Evolutionary conservation across 1,140 invertebrate species (phyloP).

Genomic region (Formica selysi): DNA sequence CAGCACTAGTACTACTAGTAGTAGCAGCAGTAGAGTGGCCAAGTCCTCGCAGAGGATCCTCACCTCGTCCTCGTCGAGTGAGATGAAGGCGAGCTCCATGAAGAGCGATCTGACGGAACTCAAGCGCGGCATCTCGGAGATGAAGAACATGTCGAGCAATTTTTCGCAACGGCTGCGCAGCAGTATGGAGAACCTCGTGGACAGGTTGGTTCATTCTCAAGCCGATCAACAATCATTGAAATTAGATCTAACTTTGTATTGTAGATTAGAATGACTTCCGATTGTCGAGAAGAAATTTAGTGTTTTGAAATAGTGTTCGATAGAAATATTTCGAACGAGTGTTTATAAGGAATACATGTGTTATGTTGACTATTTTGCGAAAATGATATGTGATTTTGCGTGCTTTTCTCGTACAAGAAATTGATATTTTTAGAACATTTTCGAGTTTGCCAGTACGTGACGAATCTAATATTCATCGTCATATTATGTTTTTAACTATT

Average conservation of each 20-base stretch:
- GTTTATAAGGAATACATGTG: neutral
- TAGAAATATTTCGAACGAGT: neutral
- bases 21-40: slow-evolving; percentile 76
- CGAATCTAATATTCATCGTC: slow-evolving; percentile 17
- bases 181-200: slow-evolving; percentile 85
- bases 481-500: slow-evolving; percentile 11
- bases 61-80: slow-evolving; percentile 83
- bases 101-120: slow-evolving; percentile 87
- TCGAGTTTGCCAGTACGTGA: slow-evolving; percentile 21
- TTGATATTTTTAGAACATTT: slow-evolving; percentile 28
- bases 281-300: neutral
- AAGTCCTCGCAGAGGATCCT: slow-evolving; percentile 83
- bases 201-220: slow-evolving; percentile 77
- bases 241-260: neutral
- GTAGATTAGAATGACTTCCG: neutral
- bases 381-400: neutral
- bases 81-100: slow-evolving; percentile 86
- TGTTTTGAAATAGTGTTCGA: neutral
- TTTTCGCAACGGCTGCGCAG: slow-evolving; percentile 82
- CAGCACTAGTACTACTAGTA: slow-evolving; percentile 67
- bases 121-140: slow-evolving; percentile 87
- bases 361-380: slow-evolving; percentile 5
- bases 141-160: slow-evolving; percentile 87
- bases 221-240: neutral
- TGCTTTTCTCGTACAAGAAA: slow-evolving; percentile 6